A percentile compares a stretch with the other conserved stretches of the same genome.
These are phyloP conservation scores for Nomada lathburiana DNA, from an alignment of 2,888 invertebrate species.

Conservation along the genomic window DNA sequence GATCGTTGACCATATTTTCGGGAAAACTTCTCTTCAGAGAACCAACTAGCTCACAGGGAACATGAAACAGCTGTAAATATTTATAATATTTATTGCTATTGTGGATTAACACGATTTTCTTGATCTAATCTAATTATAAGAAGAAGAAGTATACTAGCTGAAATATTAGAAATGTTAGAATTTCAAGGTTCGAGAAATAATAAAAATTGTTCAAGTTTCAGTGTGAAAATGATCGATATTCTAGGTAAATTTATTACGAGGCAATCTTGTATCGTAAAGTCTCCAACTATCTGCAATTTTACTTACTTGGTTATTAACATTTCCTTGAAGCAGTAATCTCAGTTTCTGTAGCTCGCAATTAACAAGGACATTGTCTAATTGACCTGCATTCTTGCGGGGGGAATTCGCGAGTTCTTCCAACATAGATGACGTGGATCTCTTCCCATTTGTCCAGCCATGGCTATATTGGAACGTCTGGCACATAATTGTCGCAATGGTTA, in stretches of 20 bases:
- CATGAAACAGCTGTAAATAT: constrained; percentile 32
- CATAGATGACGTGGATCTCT: constrained; percentile 82
- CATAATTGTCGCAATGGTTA: constrained; percentile 84
- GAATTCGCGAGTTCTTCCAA: constrained; percentile 40
- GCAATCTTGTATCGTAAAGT: background rate
- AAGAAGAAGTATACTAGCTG: background rate
- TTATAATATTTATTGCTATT: background rate
- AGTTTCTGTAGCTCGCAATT: constrained; percentile 86
- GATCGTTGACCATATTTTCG: constrained; percentile 24
- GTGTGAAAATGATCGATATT: background rate
- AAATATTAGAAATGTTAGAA: too few relatives aligned
- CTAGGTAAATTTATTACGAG: background rate
- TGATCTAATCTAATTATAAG: background rate
- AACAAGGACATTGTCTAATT: constrained; percentile 66
- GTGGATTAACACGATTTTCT: background rate
- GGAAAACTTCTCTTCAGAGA: constrained; percentile 19
- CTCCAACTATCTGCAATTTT: background rate
- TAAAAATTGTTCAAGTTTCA: too few relatives aligned
- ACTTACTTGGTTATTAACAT: constrained; percentile 84
- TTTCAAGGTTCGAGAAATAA: too few relatives aligned
- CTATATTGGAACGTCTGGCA: constrained; percentile 92
- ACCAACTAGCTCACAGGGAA: constrained; percentile 45
- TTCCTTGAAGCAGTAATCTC: constrained; percentile 86
- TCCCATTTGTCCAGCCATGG: constrained; percentile 91
- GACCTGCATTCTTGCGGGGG: constrained; percentile 35